Percentiles rank a stretch among this genome's conserved stretches.
Conservation (phyloP, 2,888 invertebrate species). For the Horisme vitalbata region DNA sequence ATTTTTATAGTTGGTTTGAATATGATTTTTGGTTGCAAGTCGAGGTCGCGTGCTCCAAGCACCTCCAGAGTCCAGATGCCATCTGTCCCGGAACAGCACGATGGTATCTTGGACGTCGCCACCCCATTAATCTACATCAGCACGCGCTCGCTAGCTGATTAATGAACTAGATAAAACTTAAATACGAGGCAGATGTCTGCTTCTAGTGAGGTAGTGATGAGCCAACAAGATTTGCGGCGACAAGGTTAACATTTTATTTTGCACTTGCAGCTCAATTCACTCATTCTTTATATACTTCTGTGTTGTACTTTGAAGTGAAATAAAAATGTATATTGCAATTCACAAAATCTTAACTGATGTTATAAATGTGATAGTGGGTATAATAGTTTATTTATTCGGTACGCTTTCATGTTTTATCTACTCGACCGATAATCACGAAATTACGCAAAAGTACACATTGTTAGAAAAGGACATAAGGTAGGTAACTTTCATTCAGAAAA, state of each 20-base stretch:
- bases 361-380: too few species aligned
- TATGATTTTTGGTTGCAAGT: constrained; percentile 2
- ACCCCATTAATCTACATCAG: constrained; percentile 81
- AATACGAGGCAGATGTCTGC: constrained; percentile 75
- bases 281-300: too few species aligned
- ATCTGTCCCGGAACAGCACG: constrained; percentile 69
- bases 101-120: constrained; percentile 71
- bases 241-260: background rate
- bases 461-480: too few species aligned
- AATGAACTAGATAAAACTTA: constrained; percentile 79
- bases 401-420: too few species aligned
- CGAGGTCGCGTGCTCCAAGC: constrained; percentile 25
- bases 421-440: too few species aligned
- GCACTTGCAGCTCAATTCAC: too few species aligned
- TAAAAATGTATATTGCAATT: background rate
- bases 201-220: constrained; percentile 37
- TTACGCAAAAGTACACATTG: too few species aligned
- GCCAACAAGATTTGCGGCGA: constrained; percentile 9
- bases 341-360: background rate
- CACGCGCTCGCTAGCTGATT: constrained; percentile 76
- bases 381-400: too few species aligned
- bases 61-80: constrained; percentile 50
- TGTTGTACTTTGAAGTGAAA: too few species aligned
- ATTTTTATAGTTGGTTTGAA: constrained; percentile 5
- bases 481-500: too few species aligned